Evolutionary conservation across 2,113 vertebrate genomes (phyloP), one percentile per base, ranked within the genome.

Genomic region (Apteryx owenii): DNA sequence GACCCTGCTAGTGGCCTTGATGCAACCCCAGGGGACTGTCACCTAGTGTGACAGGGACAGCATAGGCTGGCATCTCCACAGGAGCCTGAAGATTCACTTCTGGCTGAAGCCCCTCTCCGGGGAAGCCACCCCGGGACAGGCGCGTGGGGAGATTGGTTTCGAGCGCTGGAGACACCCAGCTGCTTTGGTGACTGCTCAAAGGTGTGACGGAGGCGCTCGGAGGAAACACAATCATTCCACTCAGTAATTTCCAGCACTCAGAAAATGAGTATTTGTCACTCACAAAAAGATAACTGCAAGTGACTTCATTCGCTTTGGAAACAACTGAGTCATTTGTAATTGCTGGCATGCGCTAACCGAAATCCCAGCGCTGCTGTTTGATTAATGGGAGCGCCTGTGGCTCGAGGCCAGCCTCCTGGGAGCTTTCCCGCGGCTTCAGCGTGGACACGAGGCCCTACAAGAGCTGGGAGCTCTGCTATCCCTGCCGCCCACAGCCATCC

Each of bases 361-460:
- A 13, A 62, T 31, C 46, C 66, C 42, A 16, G 76, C 0, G 4
- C 65, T 10, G 69, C 38, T 4, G 5, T 4, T 19, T 73, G 82
- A 46, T 66, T 25, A 5, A 1, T 20, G 80, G 94, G 54, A 79
- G 26, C 0, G 2, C 54, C 75, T 8, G 1, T 9, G 79, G 53
- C 79, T 26, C 33, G 26, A 54, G 79, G 73, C 26, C 78, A 78
- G 22, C 38, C 65, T 26, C 44, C 1, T 0, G 50, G 85, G 80
- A 71, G 31, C 36, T 76, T 58, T 66, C 50, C 64, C 1, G 4
- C 15, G 10, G 9, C 12, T 42, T 3, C 0, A 5, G 33, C 33
- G 17, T 0, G 1, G 53, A 22, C 42, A 42, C 2, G 0, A n/a
- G 70, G 38, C 40, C 46, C 38, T 53, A 28, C 3, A 48, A 48